Evolutionary conservation across 1,140 invertebrate genomes (phyloP).

Genomic region (Drosophila lowei): DNA sequence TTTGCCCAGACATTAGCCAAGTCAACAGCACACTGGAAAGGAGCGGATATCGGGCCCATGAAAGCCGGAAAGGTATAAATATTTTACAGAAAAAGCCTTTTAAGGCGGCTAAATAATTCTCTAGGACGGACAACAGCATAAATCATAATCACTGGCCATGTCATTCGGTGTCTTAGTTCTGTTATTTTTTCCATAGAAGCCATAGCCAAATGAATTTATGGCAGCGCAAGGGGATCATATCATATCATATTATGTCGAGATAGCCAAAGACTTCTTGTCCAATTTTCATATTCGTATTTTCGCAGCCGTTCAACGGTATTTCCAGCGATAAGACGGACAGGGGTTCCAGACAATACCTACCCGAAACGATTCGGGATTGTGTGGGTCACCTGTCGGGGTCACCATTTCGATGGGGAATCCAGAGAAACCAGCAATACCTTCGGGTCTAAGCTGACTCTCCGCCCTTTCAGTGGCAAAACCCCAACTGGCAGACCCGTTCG

Average conservation of each 20-base stretch:
- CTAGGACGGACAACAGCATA: conserved; percentile 35
- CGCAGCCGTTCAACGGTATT: not conserved
- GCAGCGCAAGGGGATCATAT: conserved; percentile 56
- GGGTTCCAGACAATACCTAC: too few species aligned
- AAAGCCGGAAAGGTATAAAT: conserved; percentile 61
- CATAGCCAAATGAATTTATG: conserved; percentile 50
- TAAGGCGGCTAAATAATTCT: conserved; percentile 50
- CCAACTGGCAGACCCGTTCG: too few species aligned
- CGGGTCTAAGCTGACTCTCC: too few species aligned
- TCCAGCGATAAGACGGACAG: conserved; percentile 11
- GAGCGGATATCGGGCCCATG: conserved; percentile 56
- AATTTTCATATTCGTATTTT: conserved; percentile 9
- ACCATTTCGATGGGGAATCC: too few species aligned
- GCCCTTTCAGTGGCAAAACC: too few species aligned
- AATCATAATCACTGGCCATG: conserved; percentile 53
- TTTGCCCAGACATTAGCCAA: conserved; percentile 73
- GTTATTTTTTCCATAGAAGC: conserved; percentile 27
- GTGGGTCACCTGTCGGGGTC: too few species aligned
- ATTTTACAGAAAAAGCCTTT: conserved; percentile 65
- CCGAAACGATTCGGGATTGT: too few species aligned
- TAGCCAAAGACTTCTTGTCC: conserved; percentile 23
- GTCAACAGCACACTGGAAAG: conserved; percentile 53
- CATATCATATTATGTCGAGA: conserved; percentile 56
- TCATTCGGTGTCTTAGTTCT: conserved; percentile 36
- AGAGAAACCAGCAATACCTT: too few species aligned